Base-by-base conservation (phyloP, 30 jellyfish, hydroid and myxozoan genomes). In the Turritopsis rubra region DNA sequence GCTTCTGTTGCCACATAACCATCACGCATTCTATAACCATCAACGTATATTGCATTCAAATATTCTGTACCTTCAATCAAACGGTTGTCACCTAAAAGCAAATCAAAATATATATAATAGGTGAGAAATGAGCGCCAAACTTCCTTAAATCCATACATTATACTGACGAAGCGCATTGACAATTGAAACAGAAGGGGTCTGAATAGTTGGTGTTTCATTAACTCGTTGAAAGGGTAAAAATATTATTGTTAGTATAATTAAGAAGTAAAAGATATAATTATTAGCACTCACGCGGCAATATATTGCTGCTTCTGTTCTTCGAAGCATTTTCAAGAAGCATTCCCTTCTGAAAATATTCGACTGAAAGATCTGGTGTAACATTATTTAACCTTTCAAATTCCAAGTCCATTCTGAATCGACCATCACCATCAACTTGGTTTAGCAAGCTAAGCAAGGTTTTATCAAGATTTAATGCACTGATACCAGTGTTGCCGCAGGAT, bases 21-120 rank as follows among this genome's bases (percentile, higher is more conserved):
- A 1, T 79, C 21, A 23, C 23, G 41, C 53, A 29, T 79, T 79
- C 53, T 79, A 53, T 29, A 79, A 79, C 86, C 83, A 79, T 79
- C 80, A 41, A 79, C 86, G 53, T 29, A 79, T 9, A 79, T 79
- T 0, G 80, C 86, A 22, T 79, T 79, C 16, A 31, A 25, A 60
- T 79, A 79, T 8, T 60, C 73, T 23, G 21, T 60, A 60, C 22
- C 19, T 18, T 60, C 21, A 18, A 0, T 60, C 22, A 0, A 18
- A 18, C 21, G 73, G n/a, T n/a, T 23, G 73, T 21, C 73, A 60
- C 73, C 19, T 60, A 60, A 0, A 60, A 21, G 19, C 73, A 23
- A 60, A 60, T 18, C 73, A 60, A 60, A 0, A 18, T 23, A 60
- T 23, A 21, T 60, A 0, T 23, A 60, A 60, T 21, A 23, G 0